Evolutionary conservation across 2,113 vertebrate species (phyloP).

Genomic region (Passer domesticus): DNA sequence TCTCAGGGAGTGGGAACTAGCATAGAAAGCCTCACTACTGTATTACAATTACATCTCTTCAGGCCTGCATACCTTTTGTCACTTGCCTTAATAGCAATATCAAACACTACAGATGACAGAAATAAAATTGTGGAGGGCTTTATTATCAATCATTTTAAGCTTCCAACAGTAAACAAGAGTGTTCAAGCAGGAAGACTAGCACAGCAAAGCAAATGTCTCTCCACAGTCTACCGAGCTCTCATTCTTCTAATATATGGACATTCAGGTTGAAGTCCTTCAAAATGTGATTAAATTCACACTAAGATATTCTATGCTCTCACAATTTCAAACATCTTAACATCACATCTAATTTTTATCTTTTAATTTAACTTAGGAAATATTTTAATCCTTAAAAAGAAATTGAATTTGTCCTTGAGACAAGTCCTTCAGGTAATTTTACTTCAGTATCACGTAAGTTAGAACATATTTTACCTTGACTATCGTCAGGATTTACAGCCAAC

Average conservation of each 20-base stretch:
- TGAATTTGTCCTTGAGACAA: slow-evolving; percentile 28
- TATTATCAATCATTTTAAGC: not conserved
- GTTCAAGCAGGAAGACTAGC: not conserved
- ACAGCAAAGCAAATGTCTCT: not conserved
- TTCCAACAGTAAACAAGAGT: not conserved
- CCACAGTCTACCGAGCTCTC: not conserved
- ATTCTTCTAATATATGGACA: not conserved
- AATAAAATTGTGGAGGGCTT: not conserved
- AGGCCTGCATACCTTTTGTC: not conserved
- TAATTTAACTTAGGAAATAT: not conserved
- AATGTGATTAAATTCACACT: not conserved
- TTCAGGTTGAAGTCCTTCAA: not conserved
- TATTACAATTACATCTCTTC: not conserved
- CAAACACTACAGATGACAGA: not conserved
- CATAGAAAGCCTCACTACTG: not conserved
- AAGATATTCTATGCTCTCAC: not conserved
- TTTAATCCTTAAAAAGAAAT: not conserved
- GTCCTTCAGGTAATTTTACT: not conserved
- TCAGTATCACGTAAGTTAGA: not conserved
- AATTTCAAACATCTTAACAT: not conserved
- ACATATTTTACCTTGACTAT: not conserved
- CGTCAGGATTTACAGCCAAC: slow-evolving; percentile 10
- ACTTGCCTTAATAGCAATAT: not conserved
- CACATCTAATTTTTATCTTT: slow-evolving; percentile 25
- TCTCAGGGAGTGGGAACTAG: not conserved